Conservation (phyloP, 2,888 invertebrate genomes). For the Mythimna albipuncta region DNA sequence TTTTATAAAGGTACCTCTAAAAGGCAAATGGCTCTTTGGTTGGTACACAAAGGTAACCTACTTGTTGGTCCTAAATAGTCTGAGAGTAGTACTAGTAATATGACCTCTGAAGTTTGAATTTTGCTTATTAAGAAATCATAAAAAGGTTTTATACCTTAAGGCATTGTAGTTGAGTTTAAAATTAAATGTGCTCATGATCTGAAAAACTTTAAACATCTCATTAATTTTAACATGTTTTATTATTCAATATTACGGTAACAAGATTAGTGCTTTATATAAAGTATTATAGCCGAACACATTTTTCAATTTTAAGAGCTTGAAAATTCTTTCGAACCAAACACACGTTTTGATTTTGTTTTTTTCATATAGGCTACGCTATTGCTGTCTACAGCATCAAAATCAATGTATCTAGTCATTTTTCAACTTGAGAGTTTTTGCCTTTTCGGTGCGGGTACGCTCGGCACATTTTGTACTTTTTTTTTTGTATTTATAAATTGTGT, state of each 20-base stretch:
- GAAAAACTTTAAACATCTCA: slow-evolving; percentile 13
- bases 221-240: slow-evolving; percentile 4
- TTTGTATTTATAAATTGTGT: too few species aligned
- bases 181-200: not conserved
- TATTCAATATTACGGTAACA: not conserved
- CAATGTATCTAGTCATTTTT: too few species aligned
- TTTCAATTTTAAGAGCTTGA: not conserved
- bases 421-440: too few species aligned
- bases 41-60: slow-evolving; percentile 39
- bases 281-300: not conserved
- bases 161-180: not conserved
- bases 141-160: not conserved
- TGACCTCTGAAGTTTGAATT: slow-evolving; percentile 4
- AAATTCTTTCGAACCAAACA: too few species aligned
- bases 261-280: not conserved
- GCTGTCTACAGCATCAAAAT: not conserved
- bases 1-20: slow-evolving; percentile 49
- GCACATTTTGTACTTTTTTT: too few species aligned
- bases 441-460: too few species aligned
- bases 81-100: not conserved
- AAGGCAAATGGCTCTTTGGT: slow-evolving; percentile 45
- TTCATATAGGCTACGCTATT: not conserved
- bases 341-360: not conserved
- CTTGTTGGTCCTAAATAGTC: slow-evolving; percentile 36
- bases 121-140: slow-evolving; percentile 16